Evolutionary conservation across 2,797 vertebrate species (phyloP).

Genomic region (Sciurus carolinensis): DNA sequence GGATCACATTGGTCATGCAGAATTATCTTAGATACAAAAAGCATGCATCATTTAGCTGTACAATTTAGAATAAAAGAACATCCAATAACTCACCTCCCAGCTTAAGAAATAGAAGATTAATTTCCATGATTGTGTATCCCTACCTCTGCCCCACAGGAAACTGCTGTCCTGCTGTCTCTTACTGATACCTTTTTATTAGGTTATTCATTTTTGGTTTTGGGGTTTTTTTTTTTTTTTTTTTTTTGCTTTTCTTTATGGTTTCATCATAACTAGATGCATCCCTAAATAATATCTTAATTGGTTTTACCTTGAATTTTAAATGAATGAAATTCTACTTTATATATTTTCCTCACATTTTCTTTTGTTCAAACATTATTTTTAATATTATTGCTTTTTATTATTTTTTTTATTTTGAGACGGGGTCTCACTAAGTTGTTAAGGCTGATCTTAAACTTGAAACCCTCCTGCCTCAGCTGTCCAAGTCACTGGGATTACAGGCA

Average conservation of each 20-base stretch:
- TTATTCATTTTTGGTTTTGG: neutral
- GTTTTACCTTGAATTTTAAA: neutral
- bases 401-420: too few relatives aligned
- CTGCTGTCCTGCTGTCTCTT: neutral
- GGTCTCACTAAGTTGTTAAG: too few relatives aligned
- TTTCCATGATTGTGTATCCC: neutral
- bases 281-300: neutral
- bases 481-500: too few relatives aligned
- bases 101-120: neutral
- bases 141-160: neutral
- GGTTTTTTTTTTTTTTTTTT: too few relatives aligned
- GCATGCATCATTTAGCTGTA: neutral
- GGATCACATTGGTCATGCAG: neutral
- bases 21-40: neutral
- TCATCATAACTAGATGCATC: neutral
- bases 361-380: neutral
- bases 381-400: too few relatives aligned
- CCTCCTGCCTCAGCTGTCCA: too few relatives aligned
- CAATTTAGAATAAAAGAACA: slow-evolving; percentile 48
- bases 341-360: neutral
- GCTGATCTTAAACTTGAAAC: too few relatives aligned
- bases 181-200: neutral
- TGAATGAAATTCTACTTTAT: neutral
- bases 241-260: neutral
- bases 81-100: neutral